Base-by-base conservation (phyloP, 1,140 invertebrate species). In the Lucilia sericata region DNA sequence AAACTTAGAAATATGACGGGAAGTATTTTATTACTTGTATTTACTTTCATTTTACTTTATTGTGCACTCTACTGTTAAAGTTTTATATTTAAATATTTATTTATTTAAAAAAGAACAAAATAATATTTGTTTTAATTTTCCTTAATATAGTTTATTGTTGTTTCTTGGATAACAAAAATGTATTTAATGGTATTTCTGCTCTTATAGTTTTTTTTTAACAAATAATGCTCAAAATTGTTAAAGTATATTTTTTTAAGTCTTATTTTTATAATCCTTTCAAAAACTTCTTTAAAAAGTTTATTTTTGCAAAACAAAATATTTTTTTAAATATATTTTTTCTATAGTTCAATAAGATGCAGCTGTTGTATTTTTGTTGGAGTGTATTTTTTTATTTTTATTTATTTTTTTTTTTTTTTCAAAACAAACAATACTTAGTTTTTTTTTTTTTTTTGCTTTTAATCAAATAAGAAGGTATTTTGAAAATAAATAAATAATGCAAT, bases 401-500 rank as follows among this genome's bases (percentile, higher is more conserved):
- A 3, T 60, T 13, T 60, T 60, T 55, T 60, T 60, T 17, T 60
- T 14, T 60, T 13, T 14, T 60, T 60, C 51, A 0, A 60, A 60
- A 14, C 4, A 17, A 60, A 60, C n/a, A n/a, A n/a, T n/a, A n/a
- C n/a, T n/a, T n/a, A 60, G 17, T 42, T 2, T 7, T 42, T 1
- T 42, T 42, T 42, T 42, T 42, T 42, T 1, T 42, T 42, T 42
- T 42, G 42, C 25, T 42, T 42, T 42, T 42, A 42, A 42, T 17
- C 13, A 60, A 60, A 60, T 60, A 17, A n/a, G n/a, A 60, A 60
- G 14, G n/a, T 60, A n/a, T 60, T 60, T 60, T 0, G 13, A 60
- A 60, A 60, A 7, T 60, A 60, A n/a, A 60, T 60, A 60, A 60
- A 60, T 60, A 60, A 60, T 60, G 55, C 55, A 60, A 14, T n/a